Percentiles rank a stretch among this genome's conserved stretches.
Conservation (phyloP, 2,888 invertebrate genomes). For the Ferdinandea cuprea region DNA sequence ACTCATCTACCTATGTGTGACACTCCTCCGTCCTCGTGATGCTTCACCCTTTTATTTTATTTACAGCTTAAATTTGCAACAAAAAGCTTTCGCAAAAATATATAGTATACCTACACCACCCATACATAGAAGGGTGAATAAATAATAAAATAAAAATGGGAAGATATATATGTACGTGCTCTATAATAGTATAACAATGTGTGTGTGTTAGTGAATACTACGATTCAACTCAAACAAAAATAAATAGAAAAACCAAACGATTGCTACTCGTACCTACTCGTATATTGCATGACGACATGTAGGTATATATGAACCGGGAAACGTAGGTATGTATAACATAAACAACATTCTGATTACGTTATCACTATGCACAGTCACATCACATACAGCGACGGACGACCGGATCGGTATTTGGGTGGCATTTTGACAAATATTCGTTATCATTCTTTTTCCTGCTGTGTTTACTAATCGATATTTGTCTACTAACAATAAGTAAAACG, state of each 20-base stretch:
- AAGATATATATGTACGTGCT: not conserved
- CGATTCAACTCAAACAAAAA: conserved; percentile 34
- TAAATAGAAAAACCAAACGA: conserved; percentile 5
- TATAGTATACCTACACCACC: not conserved
- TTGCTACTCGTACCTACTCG: not conserved
- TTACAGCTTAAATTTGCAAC: conserved; percentile 47
- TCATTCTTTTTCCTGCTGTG: conserved; percentile 7
- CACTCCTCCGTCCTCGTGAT: conserved; percentile 14
- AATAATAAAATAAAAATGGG: conserved; percentile 11
- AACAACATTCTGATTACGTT: conserved; percentile 53
- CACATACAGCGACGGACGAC: conserved; percentile 1
- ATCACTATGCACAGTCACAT: conserved; percentile 7
- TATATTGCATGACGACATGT: conserved; percentile 27
- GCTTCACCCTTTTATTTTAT: conserved; percentile 6
- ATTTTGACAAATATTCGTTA: conserved; percentile 24
- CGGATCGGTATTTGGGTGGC: conserved; percentile 24
- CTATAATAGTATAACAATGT: not conserved
- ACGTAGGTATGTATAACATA: not conserved
- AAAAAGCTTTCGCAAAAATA: conserved; percentile 29
- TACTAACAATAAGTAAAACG: conserved; percentile 40
- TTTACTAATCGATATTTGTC: conserved; percentile 51
- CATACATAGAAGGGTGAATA: conserved; percentile 10
- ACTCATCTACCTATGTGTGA: conserved; percentile 25
- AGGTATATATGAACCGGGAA: not conserved
- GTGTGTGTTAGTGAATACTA: not conserved